phyloP scores from a whole-genome alignment of 2,888 invertebrate species.

The Mesorhabditis belari region DNA sequence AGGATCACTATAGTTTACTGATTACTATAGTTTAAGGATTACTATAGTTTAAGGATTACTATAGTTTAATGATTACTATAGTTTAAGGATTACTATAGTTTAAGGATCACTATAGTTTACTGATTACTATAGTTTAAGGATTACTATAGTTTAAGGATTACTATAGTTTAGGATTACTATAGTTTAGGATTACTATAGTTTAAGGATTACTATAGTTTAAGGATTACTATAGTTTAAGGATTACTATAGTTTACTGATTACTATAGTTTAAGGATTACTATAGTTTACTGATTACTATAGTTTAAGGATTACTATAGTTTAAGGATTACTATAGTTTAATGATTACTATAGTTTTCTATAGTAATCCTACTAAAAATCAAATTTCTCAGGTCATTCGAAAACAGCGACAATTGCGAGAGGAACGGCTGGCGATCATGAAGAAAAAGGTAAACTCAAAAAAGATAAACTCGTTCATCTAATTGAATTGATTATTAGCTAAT shows the following conservation, averaged over 20 bases:
- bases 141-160: background rate
- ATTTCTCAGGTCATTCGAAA: slow-evolving; percentile 53
- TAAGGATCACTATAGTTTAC: background rate
- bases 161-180: too few species aligned
- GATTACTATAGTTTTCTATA: slow-evolving; percentile 3
- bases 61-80: slow-evolving; percentile 1
- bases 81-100: background rate
- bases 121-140: slow-evolving; percentile 1
- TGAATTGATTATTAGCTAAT: background rate
- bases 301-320: slow-evolving; percentile 1
- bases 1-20: background rate
- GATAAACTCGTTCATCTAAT: background rate
- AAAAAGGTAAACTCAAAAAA: slow-evolving; percentile 49
- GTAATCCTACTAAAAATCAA: too few species aligned
- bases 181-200: background rate
- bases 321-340: background rate
- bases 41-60: background rate
- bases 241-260: slow-evolving; percentile 2
- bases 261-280: background rate
- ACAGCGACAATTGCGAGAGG: slow-evolving; percentile 56
- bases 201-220: slow-evolving; percentile 1
- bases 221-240: background rate
- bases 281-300: slow-evolving; percentile 2
- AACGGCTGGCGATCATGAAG: slow-evolving; percentile 58
- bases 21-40: slow-evolving; percentile 1